These are phyloP conservation scores for Drosophila mercatorum DNA, from an alignment of 2,888 invertebrate species.

Conservation along the genomic window DNA sequence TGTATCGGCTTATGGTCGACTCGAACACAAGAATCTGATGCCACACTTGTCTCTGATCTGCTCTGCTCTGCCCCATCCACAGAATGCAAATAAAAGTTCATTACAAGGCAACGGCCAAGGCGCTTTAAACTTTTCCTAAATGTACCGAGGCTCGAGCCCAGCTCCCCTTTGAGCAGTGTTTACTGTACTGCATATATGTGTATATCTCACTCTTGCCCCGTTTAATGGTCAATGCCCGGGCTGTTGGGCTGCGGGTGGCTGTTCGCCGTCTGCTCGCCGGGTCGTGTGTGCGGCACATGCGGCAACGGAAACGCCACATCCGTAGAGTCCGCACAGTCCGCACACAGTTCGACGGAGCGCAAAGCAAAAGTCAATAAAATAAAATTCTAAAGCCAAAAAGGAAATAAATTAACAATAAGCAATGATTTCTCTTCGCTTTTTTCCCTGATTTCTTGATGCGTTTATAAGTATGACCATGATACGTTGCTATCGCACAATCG, in stretches of 20 bases:
- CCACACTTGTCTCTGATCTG: constrained; percentile 58
- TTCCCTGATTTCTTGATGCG: constrained; percentile 43
- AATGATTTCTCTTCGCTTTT: constrained; percentile 59
- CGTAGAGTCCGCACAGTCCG: constrained; percentile 49
- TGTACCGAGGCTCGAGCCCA: constrained; percentile 38
- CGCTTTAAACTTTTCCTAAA: constrained; percentile 61
- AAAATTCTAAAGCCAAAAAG: constrained; percentile 70
- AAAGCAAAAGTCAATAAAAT: constrained; percentile 57
- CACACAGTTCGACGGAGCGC: constrained; percentile 23
- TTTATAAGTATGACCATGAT: constrained; percentile 46
- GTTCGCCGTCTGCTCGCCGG: not conserved
- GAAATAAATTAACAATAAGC: constrained; percentile 80
- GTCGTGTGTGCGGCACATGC: constrained; percentile 49
- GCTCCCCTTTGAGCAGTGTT: constrained; percentile 15
- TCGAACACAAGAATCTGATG: constrained; percentile 57
- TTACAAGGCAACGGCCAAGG: constrained; percentile 66
- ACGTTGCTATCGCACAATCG: constrained; percentile 33
- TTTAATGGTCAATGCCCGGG: constrained; percentile 72
- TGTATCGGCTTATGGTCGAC: constrained; percentile 72
- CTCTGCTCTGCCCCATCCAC: not conserved
- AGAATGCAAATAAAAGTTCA: constrained; percentile 78
- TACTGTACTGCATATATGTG: constrained; percentile 11
- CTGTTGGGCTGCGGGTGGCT: constrained; percentile 46
- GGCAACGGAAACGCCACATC: constrained; percentile 72
- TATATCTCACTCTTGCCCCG: constrained; percentile 27